Conservation (phyloP, 1,140 invertebrate genomes). For the Oedothorax gibbosus region DNA sequence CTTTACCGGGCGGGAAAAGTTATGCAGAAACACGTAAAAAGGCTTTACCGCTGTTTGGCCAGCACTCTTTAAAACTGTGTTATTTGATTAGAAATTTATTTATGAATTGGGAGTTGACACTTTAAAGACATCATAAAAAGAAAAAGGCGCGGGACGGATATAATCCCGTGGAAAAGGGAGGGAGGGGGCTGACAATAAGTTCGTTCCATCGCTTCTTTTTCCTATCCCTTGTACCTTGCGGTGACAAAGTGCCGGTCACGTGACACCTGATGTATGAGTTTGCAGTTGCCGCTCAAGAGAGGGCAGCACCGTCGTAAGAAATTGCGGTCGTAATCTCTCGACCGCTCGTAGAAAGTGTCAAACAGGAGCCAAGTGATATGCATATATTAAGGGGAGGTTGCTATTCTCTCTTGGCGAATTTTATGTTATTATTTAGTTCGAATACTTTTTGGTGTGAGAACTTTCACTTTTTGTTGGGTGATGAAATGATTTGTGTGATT, state of each 20-base stretch:
- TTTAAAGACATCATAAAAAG: conserved; percentile 62
- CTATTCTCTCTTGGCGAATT: conserved; percentile 48
- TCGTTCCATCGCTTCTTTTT: conserved; percentile 20
- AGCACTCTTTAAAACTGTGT: conserved; percentile 62
- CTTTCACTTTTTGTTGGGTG: too few species aligned
- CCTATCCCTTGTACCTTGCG: neutral
- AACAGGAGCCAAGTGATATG: conserved; percentile 48
- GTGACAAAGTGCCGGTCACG: conserved; percentile 59
- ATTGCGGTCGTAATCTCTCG: conserved; percentile 39
- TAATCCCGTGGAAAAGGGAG: conserved; percentile 16
- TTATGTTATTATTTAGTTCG: neutral
- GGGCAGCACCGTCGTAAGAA: conserved; percentile 50
- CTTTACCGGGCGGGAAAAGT: conserved; percentile 37
- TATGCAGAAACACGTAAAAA: conserved; percentile 63
- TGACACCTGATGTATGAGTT: conserved; percentile 56
- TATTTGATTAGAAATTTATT: conserved; percentile 63
- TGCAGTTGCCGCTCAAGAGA: conserved; percentile 49
- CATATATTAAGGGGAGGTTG: conserved; percentile 41
- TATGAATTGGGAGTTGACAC: conserved; percentile 62
- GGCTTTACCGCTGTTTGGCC: conserved; percentile 60
- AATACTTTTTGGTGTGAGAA: too few species aligned
- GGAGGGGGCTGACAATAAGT: conserved; percentile 50
- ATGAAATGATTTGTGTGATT: too few species aligned
- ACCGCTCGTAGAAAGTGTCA: conserved; percentile 51
- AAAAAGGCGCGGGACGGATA: conserved; percentile 41